Percentiles rank a stretch among this genome's conserved stretches.
phyloP scores from a whole-genome alignment of 2,888 invertebrate species.

The Ormyrus nitidulus region DNA sequence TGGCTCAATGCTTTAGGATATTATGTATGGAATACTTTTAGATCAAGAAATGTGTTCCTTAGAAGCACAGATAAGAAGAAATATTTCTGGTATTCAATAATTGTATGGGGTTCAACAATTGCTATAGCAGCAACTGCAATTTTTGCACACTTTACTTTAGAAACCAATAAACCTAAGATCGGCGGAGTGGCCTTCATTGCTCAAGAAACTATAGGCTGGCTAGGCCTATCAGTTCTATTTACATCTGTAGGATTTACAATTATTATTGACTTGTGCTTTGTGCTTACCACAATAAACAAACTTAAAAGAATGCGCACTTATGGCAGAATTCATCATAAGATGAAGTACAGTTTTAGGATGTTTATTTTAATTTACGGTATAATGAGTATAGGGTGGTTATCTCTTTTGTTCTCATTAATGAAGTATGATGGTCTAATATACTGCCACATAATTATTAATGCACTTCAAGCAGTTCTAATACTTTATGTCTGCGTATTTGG shows the following conservation, averaged over 20 bases:
- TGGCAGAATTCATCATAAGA: conserved; percentile 90
- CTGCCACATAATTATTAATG: conserved; percentile 85
- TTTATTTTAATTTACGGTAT: conserved; percentile 85
- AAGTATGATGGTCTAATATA: conserved; percentile 85
- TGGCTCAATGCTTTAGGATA: conserved; percentile 92
- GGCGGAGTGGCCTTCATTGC: conserved; percentile 74
- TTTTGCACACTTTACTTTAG: conserved; percentile 88
- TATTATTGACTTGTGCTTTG: conserved; percentile 87
- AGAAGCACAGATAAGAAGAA: conserved; percentile 90
- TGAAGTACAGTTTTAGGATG: conserved; percentile 90
- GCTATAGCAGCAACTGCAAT: conserved; percentile 85
- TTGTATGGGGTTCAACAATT: conserved; percentile 86
- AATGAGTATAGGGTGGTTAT: conserved; percentile 87
- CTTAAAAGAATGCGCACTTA: conserved; percentile 89
- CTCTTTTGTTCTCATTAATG: conserved; percentile 85
- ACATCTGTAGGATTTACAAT: conserved; percentile 89
- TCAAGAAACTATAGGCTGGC: conserved; percentile 87
- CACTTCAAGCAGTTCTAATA: conserved; percentile 85
- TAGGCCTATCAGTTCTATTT: conserved; percentile 89
- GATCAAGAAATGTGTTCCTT: conserved; percentile 89
- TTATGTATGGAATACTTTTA: conserved; percentile 92
- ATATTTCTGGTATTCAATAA: conserved; percentile 90
- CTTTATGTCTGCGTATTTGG: conserved; percentile 87
- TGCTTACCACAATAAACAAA: conserved; percentile 86
- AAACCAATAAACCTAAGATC: conserved; percentile 79